These are phyloP conservation scores for Galbula dea DNA, from an alignment of 2,113 vertebrate species.

Conservation along the genomic window DNA sequence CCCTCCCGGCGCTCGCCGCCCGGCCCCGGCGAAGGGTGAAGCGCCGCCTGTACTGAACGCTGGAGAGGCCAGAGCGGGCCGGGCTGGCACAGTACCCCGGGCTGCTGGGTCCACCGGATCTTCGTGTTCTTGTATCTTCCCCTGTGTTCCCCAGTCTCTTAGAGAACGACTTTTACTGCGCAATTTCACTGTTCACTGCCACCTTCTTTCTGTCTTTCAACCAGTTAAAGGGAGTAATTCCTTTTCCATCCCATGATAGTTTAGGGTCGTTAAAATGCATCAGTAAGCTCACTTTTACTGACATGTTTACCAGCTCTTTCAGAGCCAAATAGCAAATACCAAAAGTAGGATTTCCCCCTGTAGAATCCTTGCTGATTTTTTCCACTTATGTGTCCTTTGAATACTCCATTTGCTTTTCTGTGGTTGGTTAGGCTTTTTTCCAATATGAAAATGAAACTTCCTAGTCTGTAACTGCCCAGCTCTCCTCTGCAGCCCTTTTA, in stretches of 20 bases:
- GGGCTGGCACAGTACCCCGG: no score
- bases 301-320: neutral
- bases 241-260: neutral
- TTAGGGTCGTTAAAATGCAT: neutral
- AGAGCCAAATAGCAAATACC: neutral
- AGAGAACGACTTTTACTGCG: neutral
- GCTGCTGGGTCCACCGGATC: fast-evolving
- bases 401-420: neutral
- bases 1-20: fast-evolving
- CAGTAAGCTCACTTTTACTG: neutral
- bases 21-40: fast-evolving
- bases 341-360: neutral
- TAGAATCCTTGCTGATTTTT: neutral
- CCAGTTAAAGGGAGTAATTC: neutral
- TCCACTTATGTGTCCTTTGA: neutral
- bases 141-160: no score
- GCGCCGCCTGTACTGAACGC: neutral
- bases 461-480: neutral
- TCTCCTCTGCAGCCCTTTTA: neutral
- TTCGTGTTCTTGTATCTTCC: no score
- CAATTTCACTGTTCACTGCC: neutral
- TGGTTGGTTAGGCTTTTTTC: neutral
- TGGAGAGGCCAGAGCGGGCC: neutral
- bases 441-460: neutral
- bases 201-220: neutral